Evolutionary conservation across 1,140 invertebrate genomes (phyloP), one percentile per base, ranked within the genome.

Genomic region (Harlomillsia oculata): DNA sequence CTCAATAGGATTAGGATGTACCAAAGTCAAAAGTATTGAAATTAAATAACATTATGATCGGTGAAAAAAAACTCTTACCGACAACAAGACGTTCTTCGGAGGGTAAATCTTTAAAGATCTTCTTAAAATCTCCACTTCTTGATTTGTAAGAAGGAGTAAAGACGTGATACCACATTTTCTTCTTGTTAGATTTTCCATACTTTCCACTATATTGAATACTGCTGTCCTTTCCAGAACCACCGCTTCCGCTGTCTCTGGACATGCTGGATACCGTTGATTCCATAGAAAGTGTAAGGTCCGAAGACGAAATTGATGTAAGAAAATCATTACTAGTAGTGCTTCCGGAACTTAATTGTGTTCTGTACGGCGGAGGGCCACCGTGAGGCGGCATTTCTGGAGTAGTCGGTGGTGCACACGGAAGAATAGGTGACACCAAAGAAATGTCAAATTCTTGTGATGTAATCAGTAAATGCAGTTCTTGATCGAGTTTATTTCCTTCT

Each of bases 111-210:
- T 91, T 92, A 71, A 96, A 96, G 62, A 92, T 80, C 69, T 84
- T 80, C 69, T 88, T 91, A 70, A 95, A 95, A 72, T 95, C 89
- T 65, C 90, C 87, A 32, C 84, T 89, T 60, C 87, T 78, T 43
- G 87, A 90, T 74, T 95, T 95, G 69, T 95, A 96, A 1, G 88
- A 92, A 28, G 90, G 89, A 74, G 90, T 92, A 30, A 92, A 75
- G 34, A 91, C 81, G 71, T 84, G 86, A 71, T 88, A 89, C 82
- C 87, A 89, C 63, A 76, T 76, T 20, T 79, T 77, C 56, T 84
- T 84, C 67, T 88, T 89, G 14, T 26, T 49, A 5, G 56, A 56
- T 30, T 50, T 50, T 2, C 45, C 26, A 18, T 45, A 39, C 26
- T 55, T 43, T 5, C 11, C 13, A 13, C 44, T 18, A 23, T 41